Evolutionary conservation across 2,888 invertebrate species (phyloP).

Genomic region (Baccha elongata): DNA sequence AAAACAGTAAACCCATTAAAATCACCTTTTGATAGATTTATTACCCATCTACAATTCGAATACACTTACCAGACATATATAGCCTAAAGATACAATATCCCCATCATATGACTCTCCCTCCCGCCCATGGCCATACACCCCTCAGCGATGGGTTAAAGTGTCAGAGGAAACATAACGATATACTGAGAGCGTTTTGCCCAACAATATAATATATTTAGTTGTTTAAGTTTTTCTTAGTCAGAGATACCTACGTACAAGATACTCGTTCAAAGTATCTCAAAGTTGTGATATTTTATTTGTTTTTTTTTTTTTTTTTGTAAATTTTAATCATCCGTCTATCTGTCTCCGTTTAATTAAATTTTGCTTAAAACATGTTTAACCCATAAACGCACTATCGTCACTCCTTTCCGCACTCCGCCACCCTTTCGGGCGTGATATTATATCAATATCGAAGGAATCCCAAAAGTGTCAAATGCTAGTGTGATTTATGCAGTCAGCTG

Average conservation of each 20-base stretch:
- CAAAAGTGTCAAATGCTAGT: conserved; percentile 80
- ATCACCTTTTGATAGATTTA: conserved; percentile 81
- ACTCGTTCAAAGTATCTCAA: conserved; percentile 54
- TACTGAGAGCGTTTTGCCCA: conserved; percentile 72
- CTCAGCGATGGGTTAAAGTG: conserved; percentile 1
- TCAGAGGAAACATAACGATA: conserved; percentile 20
- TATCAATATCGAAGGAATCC: conserved; percentile 76
- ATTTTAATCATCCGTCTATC: conserved; percentile 74
- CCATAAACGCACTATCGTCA: conserved; percentile 73
- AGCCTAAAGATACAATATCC: conserved; percentile 46
- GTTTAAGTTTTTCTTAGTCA: conserved; percentile 32
- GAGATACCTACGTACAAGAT: conserved; percentile 42
- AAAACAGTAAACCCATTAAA: conserved; percentile 74
- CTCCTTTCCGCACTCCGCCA: neutral
- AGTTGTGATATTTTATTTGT: conserved; percentile 13
- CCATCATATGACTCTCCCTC: conserved; percentile 40
- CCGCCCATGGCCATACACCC: conserved; percentile 50
- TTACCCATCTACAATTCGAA: conserved; percentile 76
- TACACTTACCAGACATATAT: conserved; percentile 71
- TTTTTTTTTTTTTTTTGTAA: conserved; percentile 35
- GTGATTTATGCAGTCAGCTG: conserved; percentile 81
- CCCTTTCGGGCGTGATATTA: conserved; percentile 35
- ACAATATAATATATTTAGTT: conserved; percentile 59
- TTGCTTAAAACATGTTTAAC: conserved; percentile 68
- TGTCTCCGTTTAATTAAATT: conserved; percentile 78